phyloP scores from a whole-genome alignment of 2,113 vertebrate genomes.

The Suricata suricatta region DNA sequence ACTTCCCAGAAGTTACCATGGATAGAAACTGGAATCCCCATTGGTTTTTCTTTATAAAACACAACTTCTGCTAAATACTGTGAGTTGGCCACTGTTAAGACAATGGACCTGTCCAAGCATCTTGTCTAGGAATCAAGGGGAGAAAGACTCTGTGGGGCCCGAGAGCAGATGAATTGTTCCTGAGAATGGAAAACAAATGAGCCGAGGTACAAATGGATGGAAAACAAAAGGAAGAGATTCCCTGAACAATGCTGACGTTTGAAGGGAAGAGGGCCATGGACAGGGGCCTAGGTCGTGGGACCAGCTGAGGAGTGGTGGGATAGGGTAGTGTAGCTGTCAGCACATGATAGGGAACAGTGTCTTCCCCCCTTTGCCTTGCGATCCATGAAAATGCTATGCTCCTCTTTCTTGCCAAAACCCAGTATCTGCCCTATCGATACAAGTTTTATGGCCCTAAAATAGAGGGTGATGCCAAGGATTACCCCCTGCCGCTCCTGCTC shows the following conservation, averaged over 20 bases:
- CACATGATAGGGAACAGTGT: not conserved
- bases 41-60: conserved; percentile 64
- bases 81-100: conserved; percentile 57
- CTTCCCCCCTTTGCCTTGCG: not conserved
- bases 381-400: not conserved
- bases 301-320: conserved; percentile 59
- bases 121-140: conserved; percentile 70
- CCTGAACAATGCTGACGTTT: conserved; percentile 63
- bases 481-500: not conserved
- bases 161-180: conserved; percentile 70
- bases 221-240: conserved; percentile 77
- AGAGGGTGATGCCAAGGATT: not conserved
- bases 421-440: not conserved
- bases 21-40: conserved; percentile 72
- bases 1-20: conserved; percentile 76
- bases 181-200: conserved; percentile 78
- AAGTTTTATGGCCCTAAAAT: not conserved
- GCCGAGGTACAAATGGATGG: conserved; percentile 66
- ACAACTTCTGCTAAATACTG: conserved; percentile 54
- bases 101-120: conserved; percentile 76
- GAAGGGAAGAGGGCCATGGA: conserved; percentile 22
- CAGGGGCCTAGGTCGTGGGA: conserved; percentile 71
- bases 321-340: conserved; percentile 47
- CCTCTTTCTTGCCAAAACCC: not conserved
- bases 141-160: conserved; percentile 70